Percentiles rank a stretch among this genome's conserved stretches.
phyloP scores from a whole-genome alignment of 2,113 vertebrate species.

The Acanthochromis polyacanthus region DNA sequence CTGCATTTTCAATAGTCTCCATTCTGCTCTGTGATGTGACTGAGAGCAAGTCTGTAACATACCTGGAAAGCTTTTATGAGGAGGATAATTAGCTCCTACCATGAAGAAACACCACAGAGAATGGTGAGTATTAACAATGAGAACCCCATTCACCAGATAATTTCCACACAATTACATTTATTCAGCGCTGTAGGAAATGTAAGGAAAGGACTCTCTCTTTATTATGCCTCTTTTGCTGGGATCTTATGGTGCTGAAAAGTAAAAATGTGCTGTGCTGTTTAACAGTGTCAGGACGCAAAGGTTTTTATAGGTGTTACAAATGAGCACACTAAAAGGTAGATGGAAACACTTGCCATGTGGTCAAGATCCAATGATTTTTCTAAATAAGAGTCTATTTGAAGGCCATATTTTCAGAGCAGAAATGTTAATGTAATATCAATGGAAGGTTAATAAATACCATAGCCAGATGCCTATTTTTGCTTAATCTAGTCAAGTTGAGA shows the following conservation, averaged over 20 bases:
- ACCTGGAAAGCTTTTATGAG: constrained; percentile 38
- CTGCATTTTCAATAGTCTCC: constrained; percentile 37
- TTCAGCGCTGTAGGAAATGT: constrained; percentile 7
- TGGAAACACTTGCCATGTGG: neutral
- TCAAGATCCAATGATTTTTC: too few species aligned
- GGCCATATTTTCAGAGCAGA: too few species aligned
- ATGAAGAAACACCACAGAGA: constrained; percentile 9
- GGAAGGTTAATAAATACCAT: neutral
- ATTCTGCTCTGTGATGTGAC: constrained; percentile 29
- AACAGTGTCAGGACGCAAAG: neutral
- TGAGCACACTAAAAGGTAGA: neutral
- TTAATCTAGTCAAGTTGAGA: neutral
- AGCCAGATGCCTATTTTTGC: too few species aligned
- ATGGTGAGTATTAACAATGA: constrained; percentile 21
- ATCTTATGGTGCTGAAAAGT: constrained; percentile 2
- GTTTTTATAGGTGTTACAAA: neutral
- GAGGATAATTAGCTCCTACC: constrained; percentile 54
- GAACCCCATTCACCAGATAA: neutral
- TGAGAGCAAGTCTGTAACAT: constrained; percentile 24
- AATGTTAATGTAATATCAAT: neutral
- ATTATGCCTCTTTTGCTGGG: neutral
- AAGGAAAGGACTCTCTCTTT: neutral
- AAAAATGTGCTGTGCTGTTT: neutral
- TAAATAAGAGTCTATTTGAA: too few species aligned
- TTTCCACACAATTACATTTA: constrained; percentile 26